Base-by-base conservation (phyloP, 1,140 invertebrate genomes). In the Drosophila nebulosa region DNA sequence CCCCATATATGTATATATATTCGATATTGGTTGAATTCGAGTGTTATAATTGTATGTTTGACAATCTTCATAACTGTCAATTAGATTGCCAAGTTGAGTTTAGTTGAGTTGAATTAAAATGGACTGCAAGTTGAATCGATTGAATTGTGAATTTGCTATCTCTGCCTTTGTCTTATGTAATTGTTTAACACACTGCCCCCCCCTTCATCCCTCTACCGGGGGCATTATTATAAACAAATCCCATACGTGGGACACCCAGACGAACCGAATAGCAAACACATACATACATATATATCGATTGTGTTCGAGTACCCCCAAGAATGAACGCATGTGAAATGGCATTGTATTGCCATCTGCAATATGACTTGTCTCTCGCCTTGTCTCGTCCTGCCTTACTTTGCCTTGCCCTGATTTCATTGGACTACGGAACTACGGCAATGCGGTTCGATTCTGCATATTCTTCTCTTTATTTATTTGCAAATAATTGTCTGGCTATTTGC, bases 61-160 rank as follows among this genome's bases (percentile, higher is more conserved):
- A 83, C 84, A 89, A 88, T 88, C 84, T 88, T 88, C 83, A 88
- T 88, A 88, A 88, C 83, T 88, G 83, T 88, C 83, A 88, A 88
- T 88, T 88, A 79, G 77, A 88, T 88, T 88, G 78, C 69, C 81
- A 61, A 21, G 39, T 46, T 46, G 39, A 21, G 39, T 46, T 46
- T 46, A 46, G 39, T 46, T 46, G 39, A 46, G 39, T 18, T 46
- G 39, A 42, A 42, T 42, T 46, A 16, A 46, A 46, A 21, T 55
- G 7, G 30, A 7, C 27, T 30, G 27, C 6, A 30, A 30, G 27
- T 30, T 30, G 27, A 9, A 30, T 30, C 39, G 16, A 46, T 10
- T 18, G 16, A 46, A 22, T 18, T 55, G n/a, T n/a, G n/a, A n/a
- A n/a, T n/a, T n/a, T n/a, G 52, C 52, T 27, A 30, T 55, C 52